Conservation (phyloP, 92 coral and sea anemone species). For the Phymanthus crucifer region DNA sequence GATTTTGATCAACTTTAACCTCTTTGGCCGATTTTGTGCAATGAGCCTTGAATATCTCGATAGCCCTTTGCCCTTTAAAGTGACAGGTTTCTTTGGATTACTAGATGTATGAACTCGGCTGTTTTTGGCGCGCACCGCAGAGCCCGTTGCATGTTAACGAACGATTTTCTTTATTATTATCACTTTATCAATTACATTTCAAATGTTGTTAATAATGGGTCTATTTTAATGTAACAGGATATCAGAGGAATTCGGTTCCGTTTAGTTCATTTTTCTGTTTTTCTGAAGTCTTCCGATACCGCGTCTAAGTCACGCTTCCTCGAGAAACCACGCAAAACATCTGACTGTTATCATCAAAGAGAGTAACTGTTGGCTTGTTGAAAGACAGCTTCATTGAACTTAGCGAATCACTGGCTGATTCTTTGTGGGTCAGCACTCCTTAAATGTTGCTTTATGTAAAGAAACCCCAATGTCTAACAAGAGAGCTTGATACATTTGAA, state of each 20-base stretch:
- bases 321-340: constrained; percentile 14
- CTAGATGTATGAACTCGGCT: not conserved
- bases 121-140: not conserved
- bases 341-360: not conserved
- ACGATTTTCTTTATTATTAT: not conserved
- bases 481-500: too few relatives aligned
- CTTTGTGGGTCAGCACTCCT: too few relatives aligned
- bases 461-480: too few relatives aligned
- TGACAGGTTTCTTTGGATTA: not conserved
- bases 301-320: not conserved
- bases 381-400: not conserved
- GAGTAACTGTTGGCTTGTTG: not conserved
- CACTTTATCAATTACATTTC: not conserved
- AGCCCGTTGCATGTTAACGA: not conserved
- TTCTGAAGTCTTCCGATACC: not conserved
- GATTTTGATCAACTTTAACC: not conserved
- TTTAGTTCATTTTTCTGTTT: not conserved
- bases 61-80: constrained; percentile 13
- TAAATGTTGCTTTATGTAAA: too few relatives aligned
- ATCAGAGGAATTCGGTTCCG: not conserved
- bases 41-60: constrained; percentile 2
- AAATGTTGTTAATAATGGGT: not conserved
- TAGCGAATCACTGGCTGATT: not conserved
- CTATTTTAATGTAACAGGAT: not conserved
- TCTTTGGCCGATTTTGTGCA: constrained; percentile 18